Percentiles rank a stretch among this genome's conserved stretches.
Conservation (phyloP, 2,888 invertebrate genomes). For the Synanthedon tipuliformis region DNA sequence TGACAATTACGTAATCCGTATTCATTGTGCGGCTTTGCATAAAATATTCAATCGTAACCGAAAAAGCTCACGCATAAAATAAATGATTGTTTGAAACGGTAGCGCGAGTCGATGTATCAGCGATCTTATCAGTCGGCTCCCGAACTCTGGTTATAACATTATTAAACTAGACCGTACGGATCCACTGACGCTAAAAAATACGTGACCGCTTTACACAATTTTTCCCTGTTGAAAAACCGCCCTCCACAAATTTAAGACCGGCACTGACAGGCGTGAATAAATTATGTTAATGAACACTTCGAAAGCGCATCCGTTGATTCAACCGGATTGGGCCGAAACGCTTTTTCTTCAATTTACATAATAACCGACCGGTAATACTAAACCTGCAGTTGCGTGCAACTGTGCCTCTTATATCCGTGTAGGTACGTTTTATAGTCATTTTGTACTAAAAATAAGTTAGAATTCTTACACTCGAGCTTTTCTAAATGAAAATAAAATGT, state of each 20-base stretch:
- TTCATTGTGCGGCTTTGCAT: slow-evolving; percentile 37
- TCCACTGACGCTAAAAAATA: slow-evolving; percentile 56
- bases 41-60: slow-evolving; percentile 36
- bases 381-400: slow-evolving; percentile 2
- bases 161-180: slow-evolving; percentile 50
- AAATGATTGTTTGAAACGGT: slow-evolving; percentile 50
- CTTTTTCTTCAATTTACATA: slow-evolving; percentile 56
- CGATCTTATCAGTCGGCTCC: slow-evolving; percentile 43
- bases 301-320: slow-evolving; percentile 61
- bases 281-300: slow-evolving; percentile 66
- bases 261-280: slow-evolving; percentile 64
- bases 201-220: slow-evolving; percentile 62
- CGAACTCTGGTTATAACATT: slow-evolving; percentile 55
- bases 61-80: slow-evolving; percentile 47
- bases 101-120: slow-evolving; percentile 37
- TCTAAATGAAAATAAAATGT: too few relatives aligned
- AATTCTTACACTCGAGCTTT: too few relatives aligned
- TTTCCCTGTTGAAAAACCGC: slow-evolving; percentile 52
- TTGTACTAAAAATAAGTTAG: too few relatives aligned
- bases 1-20: slow-evolving; percentile 14
- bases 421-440: too few relatives aligned
- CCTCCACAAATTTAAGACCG: slow-evolving; percentile 61
- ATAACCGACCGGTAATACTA: slow-evolving; percentile 25
- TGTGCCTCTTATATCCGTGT: too few relatives aligned
- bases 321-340: slow-evolving; percentile 34